Evolutionary conservation across 1,140 invertebrate species (phyloP).

Genomic region (Belonocnema kinseyi): DNA sequence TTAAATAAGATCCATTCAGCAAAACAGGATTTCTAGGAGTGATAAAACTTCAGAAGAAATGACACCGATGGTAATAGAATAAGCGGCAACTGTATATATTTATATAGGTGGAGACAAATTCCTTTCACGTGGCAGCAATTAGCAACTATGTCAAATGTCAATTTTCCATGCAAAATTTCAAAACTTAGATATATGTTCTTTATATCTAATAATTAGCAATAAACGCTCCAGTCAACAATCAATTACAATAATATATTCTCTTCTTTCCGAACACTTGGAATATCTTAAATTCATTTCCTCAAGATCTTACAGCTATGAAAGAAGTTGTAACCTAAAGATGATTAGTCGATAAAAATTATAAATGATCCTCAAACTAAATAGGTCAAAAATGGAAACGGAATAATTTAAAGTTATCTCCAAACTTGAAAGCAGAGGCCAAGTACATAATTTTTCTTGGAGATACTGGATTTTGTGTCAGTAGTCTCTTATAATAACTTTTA

Average conservation of each 20-base stretch:
- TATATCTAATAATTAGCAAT: too few relatives aligned
- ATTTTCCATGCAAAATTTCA: not conserved
- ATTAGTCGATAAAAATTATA: too few relatives aligned
- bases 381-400: not conserved
- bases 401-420: not conserved
- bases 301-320: too few relatives aligned
- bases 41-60: conserved; percentile 15
- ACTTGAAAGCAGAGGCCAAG: not conserved
- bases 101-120: conserved; percentile 28
- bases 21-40: conserved; percentile 19
- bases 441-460: conserved; percentile 9
- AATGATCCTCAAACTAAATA: too few relatives aligned
- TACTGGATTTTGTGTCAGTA: not conserved
- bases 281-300: too few relatives aligned
- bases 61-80: not conserved
- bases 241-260: too few relatives aligned
- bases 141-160: conserved; percentile 19
- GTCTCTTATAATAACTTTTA: not conserved
- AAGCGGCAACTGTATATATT: conserved; percentile 14
- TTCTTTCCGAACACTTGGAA: too few relatives aligned
- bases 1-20: conserved; percentile 10
- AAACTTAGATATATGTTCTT: too few relatives aligned
- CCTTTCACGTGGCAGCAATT: not conserved
- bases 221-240: too few relatives aligned
- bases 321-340: too few relatives aligned